Conservation (phyloP, 2,797 vertebrate genomes). For the Nannoperca obscura region DNA sequence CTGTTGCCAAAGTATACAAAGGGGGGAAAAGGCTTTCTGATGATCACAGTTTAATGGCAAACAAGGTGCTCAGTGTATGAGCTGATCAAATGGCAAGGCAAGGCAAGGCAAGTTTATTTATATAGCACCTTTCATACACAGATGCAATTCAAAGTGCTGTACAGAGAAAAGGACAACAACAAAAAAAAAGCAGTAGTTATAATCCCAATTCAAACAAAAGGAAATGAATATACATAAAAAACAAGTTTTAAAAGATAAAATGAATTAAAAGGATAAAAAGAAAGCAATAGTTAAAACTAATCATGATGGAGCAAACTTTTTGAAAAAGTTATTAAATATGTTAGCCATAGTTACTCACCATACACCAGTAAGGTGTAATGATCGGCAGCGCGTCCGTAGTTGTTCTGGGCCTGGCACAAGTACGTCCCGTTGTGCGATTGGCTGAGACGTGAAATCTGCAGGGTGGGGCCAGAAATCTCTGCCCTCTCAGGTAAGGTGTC, state of each 20-base stretch:
- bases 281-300: no score
- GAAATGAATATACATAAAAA: no score
- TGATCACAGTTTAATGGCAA: constrained; percentile 39
- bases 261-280: no score
- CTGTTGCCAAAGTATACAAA: neutral
- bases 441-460: constrained; percentile 90
- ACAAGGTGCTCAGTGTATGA: constrained; percentile 2
- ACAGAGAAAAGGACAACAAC: no score
- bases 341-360: constrained; percentile 81
- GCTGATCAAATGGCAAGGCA: neutral
- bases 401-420: constrained; percentile 91
- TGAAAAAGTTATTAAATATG: neutral
- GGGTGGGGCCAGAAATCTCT: constrained; percentile 87
- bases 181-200: no score
- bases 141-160: no score
- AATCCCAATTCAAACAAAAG: no score
- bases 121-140: no score
- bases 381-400: constrained; percentile 91
- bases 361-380: constrained; percentile 93
- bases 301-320: no score
- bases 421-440: constrained; percentile 93
- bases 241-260: no score
- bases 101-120: no score
- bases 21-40: constrained; percentile 18
- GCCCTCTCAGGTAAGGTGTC: constrained; percentile 91